A percentile compares a stretch with the other conserved stretches of the same genome.
Conservation (phyloP, 2,888 invertebrate species). For the Ophion costatus region DNA sequence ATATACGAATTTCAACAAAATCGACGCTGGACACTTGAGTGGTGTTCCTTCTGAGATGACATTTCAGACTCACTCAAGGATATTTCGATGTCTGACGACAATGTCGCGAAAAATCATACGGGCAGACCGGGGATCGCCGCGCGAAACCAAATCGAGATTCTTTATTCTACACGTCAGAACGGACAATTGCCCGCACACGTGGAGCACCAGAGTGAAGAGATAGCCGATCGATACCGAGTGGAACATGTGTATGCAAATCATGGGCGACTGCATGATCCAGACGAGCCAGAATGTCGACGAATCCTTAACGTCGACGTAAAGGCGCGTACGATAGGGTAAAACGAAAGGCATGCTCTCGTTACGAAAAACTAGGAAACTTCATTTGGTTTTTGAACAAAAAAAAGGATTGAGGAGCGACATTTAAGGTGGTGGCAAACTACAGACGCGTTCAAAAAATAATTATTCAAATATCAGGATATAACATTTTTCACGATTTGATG, state of each 20-base stretch:
- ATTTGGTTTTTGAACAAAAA: conserved; percentile 26
- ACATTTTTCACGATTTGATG: too few species aligned
- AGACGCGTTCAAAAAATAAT: too few species aligned
- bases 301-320: too few species aligned
- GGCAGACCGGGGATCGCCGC: not conserved
- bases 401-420: not conserved
- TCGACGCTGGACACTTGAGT: too few species aligned
- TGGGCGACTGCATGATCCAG: conserved; percentile 50
- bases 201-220: conserved; percentile 1
- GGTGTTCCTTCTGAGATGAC: too few species aligned
- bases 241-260: conserved; percentile 40
- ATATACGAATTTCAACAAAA: too few species aligned
- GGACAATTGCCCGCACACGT: conserved; percentile 51
- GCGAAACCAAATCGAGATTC: conserved; percentile 30
- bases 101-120: conserved; percentile 21
- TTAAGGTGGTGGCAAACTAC: too few species aligned
- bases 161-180: conserved; percentile 43
- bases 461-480: too few species aligned
- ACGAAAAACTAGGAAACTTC: too few species aligned
- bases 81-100: conserved; percentile 39
- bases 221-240: conserved; percentile 48
- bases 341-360: too few species aligned
- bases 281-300: conserved; percentile 42
- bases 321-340: too few species aligned
- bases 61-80: conserved; percentile 27